Evolutionary conservation across 2,113 vertebrate genomes (phyloP), one percentile per base, ranked within the genome.

Genomic region (Notothenia rossii): DNA sequence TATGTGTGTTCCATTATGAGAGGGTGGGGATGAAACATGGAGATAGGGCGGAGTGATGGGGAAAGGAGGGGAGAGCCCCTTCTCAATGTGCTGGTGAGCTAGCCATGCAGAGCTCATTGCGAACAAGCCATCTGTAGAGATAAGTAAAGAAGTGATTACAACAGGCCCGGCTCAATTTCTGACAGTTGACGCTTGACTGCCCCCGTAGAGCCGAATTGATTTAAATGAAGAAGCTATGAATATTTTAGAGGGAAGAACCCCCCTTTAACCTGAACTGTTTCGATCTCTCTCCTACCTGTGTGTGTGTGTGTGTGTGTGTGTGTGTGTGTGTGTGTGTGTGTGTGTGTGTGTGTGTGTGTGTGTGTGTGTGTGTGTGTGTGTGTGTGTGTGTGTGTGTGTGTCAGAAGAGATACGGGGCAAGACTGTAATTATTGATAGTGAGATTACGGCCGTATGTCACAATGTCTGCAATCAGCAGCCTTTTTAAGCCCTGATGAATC

Each of bases 161-260:
- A 91, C 90, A 91, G 90, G 82, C 85, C 82, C 81, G 45, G 90
- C 92, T 92, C 92, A 82, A 90, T 93, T 90, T 93, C 93, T 92
- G 89, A 94, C 92, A 91, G 93, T 88, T 87, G 84, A 90, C 83
- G 91, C 93, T 86, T 66, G 89, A 82, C 88, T 92, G 88, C 83
- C 60, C 90, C 86, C 82, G 77, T 69, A 87, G 81, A 90, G 90
- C 70, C 7, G 89, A 92, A 92, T 91, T 93, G 92, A 94, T 95
- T 95, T 93, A 93, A 93, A 95, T 93, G 91, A 94, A 95, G 93
- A 91, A 92, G 90, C 93, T 93, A 94, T 95, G 92, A 95, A 94
- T 94, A 94, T 93, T 95, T 94, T 93, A 94, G 72, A 89, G 86
- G 72, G 84, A 45, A 62, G 79, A 86, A 69, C 76, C 79, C 83